Conservation (phyloP, 2,113 vertebrate species). For the Ranitomeya imitator region DNA sequence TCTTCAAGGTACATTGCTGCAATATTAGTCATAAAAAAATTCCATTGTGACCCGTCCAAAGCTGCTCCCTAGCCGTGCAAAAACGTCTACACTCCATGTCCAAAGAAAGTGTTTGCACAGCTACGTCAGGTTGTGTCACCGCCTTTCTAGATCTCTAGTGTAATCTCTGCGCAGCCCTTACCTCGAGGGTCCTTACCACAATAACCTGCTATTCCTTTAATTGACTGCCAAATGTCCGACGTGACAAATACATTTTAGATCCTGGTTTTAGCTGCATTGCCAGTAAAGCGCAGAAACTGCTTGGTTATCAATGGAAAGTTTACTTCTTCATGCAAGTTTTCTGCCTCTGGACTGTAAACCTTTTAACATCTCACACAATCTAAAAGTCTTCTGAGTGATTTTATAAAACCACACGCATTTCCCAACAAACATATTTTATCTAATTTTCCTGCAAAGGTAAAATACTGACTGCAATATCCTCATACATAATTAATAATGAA, state of each 20-base stretch:
- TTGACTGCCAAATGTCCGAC: neutral
- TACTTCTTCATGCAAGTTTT: neutral
- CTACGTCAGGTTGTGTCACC: no score
- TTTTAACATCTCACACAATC: neutral
- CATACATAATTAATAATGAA: constrained; percentile 42
- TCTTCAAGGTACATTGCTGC: no score
- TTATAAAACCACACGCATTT: constrained; percentile 18
- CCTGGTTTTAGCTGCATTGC: neutral
- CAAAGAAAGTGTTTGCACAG: no score
- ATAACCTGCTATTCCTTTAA: neutral
- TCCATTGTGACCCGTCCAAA: no score
- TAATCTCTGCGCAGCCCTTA: neutral
- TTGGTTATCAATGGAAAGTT: constrained; percentile 6
- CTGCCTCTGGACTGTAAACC: neutral
- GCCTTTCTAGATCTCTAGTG: no score
- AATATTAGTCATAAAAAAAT: no score
- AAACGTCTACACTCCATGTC: no score
- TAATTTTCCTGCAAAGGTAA: constrained; percentile 9
- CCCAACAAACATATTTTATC: constrained; percentile 25
- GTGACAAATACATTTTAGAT: neutral
- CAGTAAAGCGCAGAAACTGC: neutral
- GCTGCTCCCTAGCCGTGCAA: no score
- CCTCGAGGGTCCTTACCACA: neutral
- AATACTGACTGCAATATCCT: constrained; percentile 16
- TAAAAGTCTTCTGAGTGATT: constrained; percentile 1